A percentile compares a stretch with the other conserved stretches of the same genome.
Conservation (phyloP, 2,888 invertebrate genomes). For the Heteromurus nitidus region DNA sequence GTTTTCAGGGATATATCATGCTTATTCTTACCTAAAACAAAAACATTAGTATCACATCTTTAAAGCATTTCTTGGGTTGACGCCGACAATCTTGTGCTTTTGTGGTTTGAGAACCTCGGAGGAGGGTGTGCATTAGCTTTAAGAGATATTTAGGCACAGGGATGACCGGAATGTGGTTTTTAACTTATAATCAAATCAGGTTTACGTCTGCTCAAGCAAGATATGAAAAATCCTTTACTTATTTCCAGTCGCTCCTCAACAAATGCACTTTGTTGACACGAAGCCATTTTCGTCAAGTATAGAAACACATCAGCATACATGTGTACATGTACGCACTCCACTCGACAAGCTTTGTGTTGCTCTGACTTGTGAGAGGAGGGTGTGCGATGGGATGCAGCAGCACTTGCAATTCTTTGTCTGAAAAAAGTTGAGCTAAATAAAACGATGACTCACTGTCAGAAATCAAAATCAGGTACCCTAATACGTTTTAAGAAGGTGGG, state of each 20-base stretch:
- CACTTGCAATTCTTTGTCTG: conserved; percentile 4
- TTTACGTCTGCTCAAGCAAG: conserved; percentile 1
- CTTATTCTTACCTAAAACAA: too few species aligned
- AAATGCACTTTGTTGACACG: not conserved
- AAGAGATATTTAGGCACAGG: not conserved
- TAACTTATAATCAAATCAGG: conserved; percentile 22
- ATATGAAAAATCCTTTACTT: too few species aligned
- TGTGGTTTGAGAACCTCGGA: not conserved
- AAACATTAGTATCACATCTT: too few species aligned
- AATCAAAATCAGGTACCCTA: conserved; percentile 60
- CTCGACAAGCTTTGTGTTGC: too few species aligned
- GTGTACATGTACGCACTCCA: not conserved
- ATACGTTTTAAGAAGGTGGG: too few species aligned
- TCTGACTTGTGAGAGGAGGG: too few species aligned
- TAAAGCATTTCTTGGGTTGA: too few species aligned
- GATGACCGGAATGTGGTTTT: conserved; percentile 26
- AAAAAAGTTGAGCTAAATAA: conserved; percentile 55
- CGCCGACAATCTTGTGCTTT: too few species aligned
- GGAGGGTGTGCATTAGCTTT: not conserved
- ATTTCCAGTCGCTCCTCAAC: too few species aligned
- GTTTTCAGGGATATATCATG: too few species aligned
- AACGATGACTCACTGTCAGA: conserved; percentile 66
- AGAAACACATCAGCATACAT: too few species aligned
- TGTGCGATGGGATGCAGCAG: too few species aligned
- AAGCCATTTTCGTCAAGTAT: not conserved